Base-by-base conservation (phyloP, 2,888 invertebrate genomes). In the Homarus gammarus region DNA sequence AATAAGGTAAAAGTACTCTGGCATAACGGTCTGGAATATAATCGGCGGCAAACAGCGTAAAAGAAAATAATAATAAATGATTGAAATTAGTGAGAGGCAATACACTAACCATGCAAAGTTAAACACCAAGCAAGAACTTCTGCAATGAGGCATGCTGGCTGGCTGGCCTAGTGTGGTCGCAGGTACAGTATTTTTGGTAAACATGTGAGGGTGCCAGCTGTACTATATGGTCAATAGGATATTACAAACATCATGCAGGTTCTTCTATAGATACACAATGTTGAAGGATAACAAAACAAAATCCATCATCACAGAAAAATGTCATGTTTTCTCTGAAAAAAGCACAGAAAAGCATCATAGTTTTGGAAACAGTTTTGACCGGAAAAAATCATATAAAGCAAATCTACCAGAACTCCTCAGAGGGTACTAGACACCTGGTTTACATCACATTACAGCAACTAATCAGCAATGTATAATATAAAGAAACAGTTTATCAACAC, bases 61-160 rank as follows among this genome's bases (percentile, higher is more conserved):
- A 2, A 15, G 22, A 5, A 36, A 64, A 33, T 31, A 38, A 40
- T 44, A 64, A 68, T 36, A 38, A 22, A 40, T n/a, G 18, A 68
- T 6, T 3, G 61, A 82, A 82, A 68, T 82, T 81, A 81, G 81
- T 64, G 64, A 68, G 31, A 82, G 70, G 82, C 82, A 68, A 68
- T 70, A 82, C 82, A 82, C 61, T n/a, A 81, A 38, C 12, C 81
- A 79, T 79, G 79, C 70, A 70, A 51, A 78, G 12, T 51, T n/a
- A 51, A 31, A 73, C 73, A 73, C 22, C 79, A 75, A 56, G 79
- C 79, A 56, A 56, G 51, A 56, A 79, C 70, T n/a, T 64, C 38
- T 27, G 40, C 64, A 82, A 68, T 82, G 70, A 36, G 27, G 82
- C 82, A 82, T 82, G 82, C 82, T 61, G 82, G 82, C 68, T 31